Conservation (phyloP, 2,113 vertebrate species). For the Cyprinodon brontotheroides region DNA sequence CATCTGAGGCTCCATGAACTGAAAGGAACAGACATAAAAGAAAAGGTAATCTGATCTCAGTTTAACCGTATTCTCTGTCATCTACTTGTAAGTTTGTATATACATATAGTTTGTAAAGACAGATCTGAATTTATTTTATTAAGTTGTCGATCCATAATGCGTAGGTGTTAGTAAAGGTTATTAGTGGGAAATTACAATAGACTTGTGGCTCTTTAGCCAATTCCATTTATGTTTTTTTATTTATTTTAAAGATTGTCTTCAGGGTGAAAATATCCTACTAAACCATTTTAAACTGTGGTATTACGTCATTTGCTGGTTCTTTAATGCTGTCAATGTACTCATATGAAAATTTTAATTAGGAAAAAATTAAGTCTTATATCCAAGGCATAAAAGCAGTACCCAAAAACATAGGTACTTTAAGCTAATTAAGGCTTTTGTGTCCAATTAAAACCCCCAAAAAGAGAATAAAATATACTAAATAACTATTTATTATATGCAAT, state of each 20-base stretch:
- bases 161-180: not conserved
- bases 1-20: constrained; percentile 12
- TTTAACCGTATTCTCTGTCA: constrained; percentile 4
- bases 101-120: not conserved
- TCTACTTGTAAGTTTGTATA: not conserved
- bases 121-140: not conserved
- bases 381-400: not conserved
- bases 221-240: not conserved
- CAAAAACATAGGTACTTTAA: no score
- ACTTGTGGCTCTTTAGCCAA: not conserved
- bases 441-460: no score
- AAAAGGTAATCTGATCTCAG: not conserved
- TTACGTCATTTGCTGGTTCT: not conserved
- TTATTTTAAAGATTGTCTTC: not conserved
- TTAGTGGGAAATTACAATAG: not conserved
- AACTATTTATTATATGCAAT: no score
- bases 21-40: not conserved
- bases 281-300: not conserved
- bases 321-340: not conserved
- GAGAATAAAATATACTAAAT: no score
- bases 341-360: not conserved
- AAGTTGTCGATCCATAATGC: no score
- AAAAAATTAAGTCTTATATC: not conserved
- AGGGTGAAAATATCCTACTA: not conserved
- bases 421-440: not conserved